Percentiles rank a stretch among this genome's conserved stretches.
Evolutionary conservation across 2,797 vertebrate genomes (phyloP).

Genomic region (Coracias cyanogaster): DNA sequence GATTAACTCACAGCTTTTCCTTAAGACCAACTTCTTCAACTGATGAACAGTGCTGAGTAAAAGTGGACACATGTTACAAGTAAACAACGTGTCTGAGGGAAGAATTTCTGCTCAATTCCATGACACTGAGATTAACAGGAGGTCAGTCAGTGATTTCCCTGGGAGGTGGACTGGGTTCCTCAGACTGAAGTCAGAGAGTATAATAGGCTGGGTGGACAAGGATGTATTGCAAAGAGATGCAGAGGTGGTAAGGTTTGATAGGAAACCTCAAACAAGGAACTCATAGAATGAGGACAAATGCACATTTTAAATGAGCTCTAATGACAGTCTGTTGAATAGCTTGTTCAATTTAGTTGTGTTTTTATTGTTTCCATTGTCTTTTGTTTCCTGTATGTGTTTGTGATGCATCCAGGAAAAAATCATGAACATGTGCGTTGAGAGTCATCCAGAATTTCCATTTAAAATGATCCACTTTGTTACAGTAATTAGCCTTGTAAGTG

Average conservation of each 20-base stretch:
- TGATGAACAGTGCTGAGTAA: neutral
- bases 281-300: slow-evolving; percentile 34
- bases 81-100: neutral
- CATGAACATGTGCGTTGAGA: slow-evolving; percentile 36
- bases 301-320: slow-evolving; percentile 7
- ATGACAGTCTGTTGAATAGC: slow-evolving; percentile 45
- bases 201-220: neutral
- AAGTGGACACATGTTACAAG: neutral
- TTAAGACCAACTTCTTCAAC: neutral
- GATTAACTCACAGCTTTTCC: neutral
- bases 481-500: slow-evolving; percentile 72
- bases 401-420: slow-evolving; percentile 41
- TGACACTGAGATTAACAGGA: neutral
- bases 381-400: slow-evolving; percentile 15
- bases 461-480: slow-evolving; percentile 73
- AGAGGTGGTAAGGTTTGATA: slow-evolving; percentile 11
- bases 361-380: slow-evolving; percentile 55
- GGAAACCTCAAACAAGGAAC: slow-evolving; percentile 29
- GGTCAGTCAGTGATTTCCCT: neutral
- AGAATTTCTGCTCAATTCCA: neutral
- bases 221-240: neutral
- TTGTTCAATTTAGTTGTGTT: slow-evolving; percentile 44
- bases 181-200: neutral
- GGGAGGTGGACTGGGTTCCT: neutral
- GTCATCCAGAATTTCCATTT: slow-evolving; percentile 69